phyloP scores from a whole-genome alignment of 2,113 vertebrate genomes.

The Prunella fulvescens region DNA sequence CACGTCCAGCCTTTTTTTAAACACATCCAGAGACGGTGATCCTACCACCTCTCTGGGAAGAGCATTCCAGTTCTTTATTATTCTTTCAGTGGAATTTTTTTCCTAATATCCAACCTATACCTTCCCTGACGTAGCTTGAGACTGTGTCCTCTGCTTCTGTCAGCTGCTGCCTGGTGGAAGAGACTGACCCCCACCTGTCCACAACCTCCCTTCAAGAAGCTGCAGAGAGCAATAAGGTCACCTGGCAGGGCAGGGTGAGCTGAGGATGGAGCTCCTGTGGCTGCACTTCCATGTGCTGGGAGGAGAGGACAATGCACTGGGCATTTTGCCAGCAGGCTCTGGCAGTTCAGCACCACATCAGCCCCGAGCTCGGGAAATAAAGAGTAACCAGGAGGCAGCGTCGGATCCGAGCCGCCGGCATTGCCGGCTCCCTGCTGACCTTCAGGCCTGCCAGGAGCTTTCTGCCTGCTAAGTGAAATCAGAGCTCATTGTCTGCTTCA shows the following conservation, averaged over 20 bases:
- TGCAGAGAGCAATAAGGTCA: no score
- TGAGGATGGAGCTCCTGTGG: neutral
- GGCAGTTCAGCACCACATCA: neutral
- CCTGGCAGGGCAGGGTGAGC: neutral
- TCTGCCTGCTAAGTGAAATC: slow-evolving; percentile 9
- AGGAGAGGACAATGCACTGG: neutral
- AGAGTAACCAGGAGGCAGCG: neutral
- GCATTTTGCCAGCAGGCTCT: neutral
- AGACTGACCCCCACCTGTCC: no score
- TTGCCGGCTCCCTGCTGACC: neutral
- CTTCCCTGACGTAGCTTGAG: no score
- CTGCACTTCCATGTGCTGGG: rapidly evolving
- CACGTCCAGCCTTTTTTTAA: no score
- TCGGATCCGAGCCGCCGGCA: rapidly evolving
- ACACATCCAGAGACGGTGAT: no score
- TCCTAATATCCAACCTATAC: no score
- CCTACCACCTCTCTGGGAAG: no score
- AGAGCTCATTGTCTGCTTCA: neutral
- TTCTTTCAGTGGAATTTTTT: no score
- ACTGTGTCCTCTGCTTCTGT: no score
- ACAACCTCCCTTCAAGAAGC: no score
- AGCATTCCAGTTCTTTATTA: no score
- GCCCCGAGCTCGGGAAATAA: neutral
- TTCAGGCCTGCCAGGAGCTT: neutral
- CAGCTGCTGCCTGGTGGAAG: no score